Percentiles rank a stretch among this genome's conserved stretches.
Conservation (phyloP, 2,888 invertebrate species). For the Leucoma salicis region DNA sequence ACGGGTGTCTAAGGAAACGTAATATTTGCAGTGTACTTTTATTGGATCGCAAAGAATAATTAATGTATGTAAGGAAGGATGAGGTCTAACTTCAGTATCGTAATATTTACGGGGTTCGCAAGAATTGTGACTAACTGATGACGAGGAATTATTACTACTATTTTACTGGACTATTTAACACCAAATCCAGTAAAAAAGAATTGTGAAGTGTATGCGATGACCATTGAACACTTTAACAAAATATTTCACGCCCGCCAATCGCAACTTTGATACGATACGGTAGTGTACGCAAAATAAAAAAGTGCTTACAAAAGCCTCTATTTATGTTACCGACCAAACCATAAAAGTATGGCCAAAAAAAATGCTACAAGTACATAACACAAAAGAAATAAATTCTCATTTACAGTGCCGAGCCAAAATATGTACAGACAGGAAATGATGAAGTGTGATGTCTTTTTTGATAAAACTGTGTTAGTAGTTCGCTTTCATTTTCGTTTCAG, state of each 20-base stretch:
- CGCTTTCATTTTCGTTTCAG: too few relatives aligned
- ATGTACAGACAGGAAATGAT: slow-evolving; percentile 31
- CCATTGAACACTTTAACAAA: slow-evolving; percentile 21
- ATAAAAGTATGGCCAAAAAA: slow-evolving; percentile 33
- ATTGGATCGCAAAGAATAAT: too few relatives aligned
- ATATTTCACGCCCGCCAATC: slow-evolving; percentile 26
- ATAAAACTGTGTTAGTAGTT: slow-evolving; percentile 13
- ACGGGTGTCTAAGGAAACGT: too few relatives aligned
- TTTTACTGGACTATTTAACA: too few relatives aligned
- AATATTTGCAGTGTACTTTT: too few relatives aligned
- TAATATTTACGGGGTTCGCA: too few relatives aligned
- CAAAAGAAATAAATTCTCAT: slow-evolving; percentile 30
- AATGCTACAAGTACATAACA: slow-evolving; percentile 22
- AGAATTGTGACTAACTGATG: too few relatives aligned
- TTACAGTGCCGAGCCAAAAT: slow-evolving; percentile 21
- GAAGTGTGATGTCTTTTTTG: slow-evolving; percentile 24
- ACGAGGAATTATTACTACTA: too few relatives aligned
- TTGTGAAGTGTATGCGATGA: too few relatives aligned
- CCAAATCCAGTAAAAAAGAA: too few relatives aligned
- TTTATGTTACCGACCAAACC: slow-evolving; percentile 29
- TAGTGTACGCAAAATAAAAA: slow-evolving; percentile 23
- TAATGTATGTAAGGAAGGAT: too few relatives aligned
- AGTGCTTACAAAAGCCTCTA: slow-evolving; percentile 16
- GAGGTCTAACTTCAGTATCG: too few relatives aligned
- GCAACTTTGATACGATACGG: slow-evolving; percentile 28